Percentiles rank a stretch among this genome's conserved stretches.
phyloP scores from a whole-genome alignment of 2,888 invertebrate species.

The Cephus pulcher region DNA sequence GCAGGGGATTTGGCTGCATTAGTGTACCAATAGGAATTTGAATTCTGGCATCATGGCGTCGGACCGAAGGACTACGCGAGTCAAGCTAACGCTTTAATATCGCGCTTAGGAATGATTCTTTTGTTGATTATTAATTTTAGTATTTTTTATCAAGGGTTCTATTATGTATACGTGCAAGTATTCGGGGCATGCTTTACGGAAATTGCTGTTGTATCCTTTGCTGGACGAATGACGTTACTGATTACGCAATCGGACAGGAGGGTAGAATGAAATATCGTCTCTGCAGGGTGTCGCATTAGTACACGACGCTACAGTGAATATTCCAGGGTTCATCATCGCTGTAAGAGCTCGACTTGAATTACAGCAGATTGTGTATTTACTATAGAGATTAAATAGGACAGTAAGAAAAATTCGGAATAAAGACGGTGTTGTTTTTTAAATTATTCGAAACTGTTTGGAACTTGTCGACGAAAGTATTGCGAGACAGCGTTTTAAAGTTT shows the following conservation, averaged over 20 bases:
- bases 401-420: background rate
- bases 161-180: no score
- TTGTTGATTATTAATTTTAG: background rate
- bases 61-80: no score
- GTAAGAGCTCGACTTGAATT: background rate
- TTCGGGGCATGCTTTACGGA: background rate
- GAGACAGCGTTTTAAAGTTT: background rate
- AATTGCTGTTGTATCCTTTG: background rate
- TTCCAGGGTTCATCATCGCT: background rate
- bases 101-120: no score
- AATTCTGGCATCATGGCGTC: no score
- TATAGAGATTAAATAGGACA: background rate
- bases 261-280: background rate
- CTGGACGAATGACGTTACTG: slow-evolving; percentile 1
- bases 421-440: background rate
- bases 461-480: no score
- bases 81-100: no score
- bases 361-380: background rate
- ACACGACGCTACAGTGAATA: background rate
- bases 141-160: background rate
- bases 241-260: slow-evolving; percentile 4
- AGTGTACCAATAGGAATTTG: background rate
- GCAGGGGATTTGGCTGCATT: background rate
- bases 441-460: background rate
- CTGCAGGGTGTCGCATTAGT: slow-evolving; percentile 4